Base-by-base conservation (phyloP, 2,113 vertebrate genomes). In the Chitala chitala region DNA sequence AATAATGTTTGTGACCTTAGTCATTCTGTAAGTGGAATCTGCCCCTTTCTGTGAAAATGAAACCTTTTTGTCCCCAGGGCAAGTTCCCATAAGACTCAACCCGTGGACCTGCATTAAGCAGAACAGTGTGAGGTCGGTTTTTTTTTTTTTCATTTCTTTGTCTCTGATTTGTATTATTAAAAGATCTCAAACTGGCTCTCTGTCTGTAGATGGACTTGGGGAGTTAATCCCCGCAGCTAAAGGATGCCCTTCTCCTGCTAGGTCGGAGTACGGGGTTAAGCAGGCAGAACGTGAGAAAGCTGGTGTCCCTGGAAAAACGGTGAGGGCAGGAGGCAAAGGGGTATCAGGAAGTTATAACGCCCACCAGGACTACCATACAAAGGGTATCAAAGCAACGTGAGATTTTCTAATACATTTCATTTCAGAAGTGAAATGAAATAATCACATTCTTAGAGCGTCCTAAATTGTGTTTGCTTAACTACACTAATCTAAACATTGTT, bases 141-240 rank as follows among this genome's bases (percentile, higher is more conserved):
- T 61, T 59, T 63, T 63, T 63, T 8, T 33, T 33, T 33, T 38
- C n/a, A n/a, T n/a, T n/a, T n/a, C n/a, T 63, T 33, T 63, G 59
- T 63, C 33, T 9, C 59, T 36, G 59, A 63, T 63, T 63, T 63
- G 59, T 63, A 33, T 63, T 63, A 63, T 63, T 63, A 38, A 63
- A 63, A 33, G 59, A 63, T 33, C 59, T 63, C 59, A 63, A 63
- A 63, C 59, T 63, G 59, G 59, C 59, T 36, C 33, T 63, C 59
- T 63, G 59, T 63, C 59, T 63, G 59, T 33, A 63, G 59, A 63
- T 33, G 33, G 56, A 63, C 59, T 63, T 33, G 29, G 33, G 38
- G 59, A 29, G 33, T 63, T 63, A 63, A 63, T 63, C 59, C 59
- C 59, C 33, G 29, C 29, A 17, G 9, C 26, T 33, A 63, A 33